Evolutionary conservation across 2,113 vertebrate species (phyloP), one percentile per base, ranked within the genome.

Genomic region (Nothocercus nigrocapillus): DNA sequence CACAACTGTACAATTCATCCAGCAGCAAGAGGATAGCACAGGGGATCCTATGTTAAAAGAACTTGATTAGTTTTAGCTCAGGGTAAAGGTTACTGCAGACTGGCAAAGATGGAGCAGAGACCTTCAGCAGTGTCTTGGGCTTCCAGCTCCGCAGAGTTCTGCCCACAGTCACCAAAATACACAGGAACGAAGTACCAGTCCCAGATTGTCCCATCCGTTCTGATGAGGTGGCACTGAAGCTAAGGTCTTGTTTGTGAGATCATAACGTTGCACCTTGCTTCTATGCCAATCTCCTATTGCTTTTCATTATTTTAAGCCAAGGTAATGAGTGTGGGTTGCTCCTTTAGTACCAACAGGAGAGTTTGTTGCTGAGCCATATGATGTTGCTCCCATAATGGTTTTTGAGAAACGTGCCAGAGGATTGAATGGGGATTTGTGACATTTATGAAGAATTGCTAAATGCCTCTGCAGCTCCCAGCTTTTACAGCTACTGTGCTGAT

Each of bases 1-100:
- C 85, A 69, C 96, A 94, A 94, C 94, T 93, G 95, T 49, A 25
- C 22, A 85, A 94, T 72, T 88, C 82, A 91, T 53, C 77, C 91
- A 82, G 34, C 62, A 89, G 91, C 92, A 70, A n/a, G 5, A 88
- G 89, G 72, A 85, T 62, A 64, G 72, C 84, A 90, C 74, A 54
- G 67, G 7, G 89, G 70, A 59, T 85, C 87, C 87, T 59, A 14
- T 82, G 30, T 91, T 92, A 63, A 94, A 94, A 90, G 77, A 61
- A 53, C 28, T 77, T n/a, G 79, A 72, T 85, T 89, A 81, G 58
- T 82, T 91, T 93, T 59, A 82, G 42, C 78, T 95, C 77, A 56
- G 77, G 85, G 63, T n/a, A 69, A 86, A 94, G 92, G 78, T 27
- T 82, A 72, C 11, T 85, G 66, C 85, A 95, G 88, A 42, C 44